phyloP scores from a whole-genome alignment of 2,888 invertebrate species.

The Acleris laterana region DNA sequence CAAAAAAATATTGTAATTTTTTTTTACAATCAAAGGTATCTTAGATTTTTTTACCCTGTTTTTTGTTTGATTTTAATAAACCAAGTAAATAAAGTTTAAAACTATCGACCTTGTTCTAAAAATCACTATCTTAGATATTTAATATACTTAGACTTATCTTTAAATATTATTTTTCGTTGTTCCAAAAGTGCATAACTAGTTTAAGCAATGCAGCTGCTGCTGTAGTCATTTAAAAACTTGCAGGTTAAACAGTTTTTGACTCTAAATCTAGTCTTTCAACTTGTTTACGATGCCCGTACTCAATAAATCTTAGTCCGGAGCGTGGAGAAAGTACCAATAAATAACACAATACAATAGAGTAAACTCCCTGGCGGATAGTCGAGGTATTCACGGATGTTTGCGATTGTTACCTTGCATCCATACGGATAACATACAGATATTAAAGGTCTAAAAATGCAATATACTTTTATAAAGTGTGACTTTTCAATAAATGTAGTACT shows the following conservation, averaged over 20 bases:
- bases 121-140: no score
- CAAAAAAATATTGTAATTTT: no score
- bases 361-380: constrained; percentile 20
- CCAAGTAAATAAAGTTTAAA: not conserved
- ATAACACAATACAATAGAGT: constrained; percentile 27
- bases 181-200: no score
- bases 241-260: constrained; percentile 1
- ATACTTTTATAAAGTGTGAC: no score
- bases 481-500: no score
- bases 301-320: constrained; percentile 27
- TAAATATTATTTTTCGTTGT: no score
- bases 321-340: constrained; percentile 25
- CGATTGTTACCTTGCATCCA: not conserved
- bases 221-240: not conserved
- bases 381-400: constrained; percentile 14
- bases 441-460: no score
- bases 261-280: constrained; percentile 12
- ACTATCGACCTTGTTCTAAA: constrained; percentile 7
- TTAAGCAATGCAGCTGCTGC: no score
- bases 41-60: not conserved
- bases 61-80: no score
- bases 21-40: not conserved
- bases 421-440: no score
- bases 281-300: constrained; percentile 25
- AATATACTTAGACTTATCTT: no score